phyloP scores from a whole-genome alignment of 2,113 vertebrate species.

The Rhipidura dahli region DNA sequence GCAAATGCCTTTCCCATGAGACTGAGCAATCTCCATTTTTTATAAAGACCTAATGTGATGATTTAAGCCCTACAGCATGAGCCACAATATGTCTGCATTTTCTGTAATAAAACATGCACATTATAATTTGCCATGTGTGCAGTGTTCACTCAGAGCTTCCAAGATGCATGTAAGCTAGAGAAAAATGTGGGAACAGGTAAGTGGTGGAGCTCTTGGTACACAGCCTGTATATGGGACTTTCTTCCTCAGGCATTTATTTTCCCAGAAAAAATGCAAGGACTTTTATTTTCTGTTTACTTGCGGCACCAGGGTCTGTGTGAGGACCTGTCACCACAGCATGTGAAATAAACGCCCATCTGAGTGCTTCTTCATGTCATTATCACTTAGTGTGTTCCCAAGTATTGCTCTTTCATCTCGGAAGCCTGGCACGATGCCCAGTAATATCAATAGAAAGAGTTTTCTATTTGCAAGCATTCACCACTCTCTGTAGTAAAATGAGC shows the following conservation, averaged over 20 bases:
- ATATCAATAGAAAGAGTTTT: background rate
- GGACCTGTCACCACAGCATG: background rate
- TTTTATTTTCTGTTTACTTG: background rate
- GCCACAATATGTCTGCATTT: constrained; percentile 16
- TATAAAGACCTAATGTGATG: constrained; percentile 39
- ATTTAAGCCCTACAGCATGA: constrained; percentile 42
- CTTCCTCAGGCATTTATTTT: background rate
- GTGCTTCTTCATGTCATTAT: background rate
- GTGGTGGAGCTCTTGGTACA: background rate
- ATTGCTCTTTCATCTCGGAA: background rate
- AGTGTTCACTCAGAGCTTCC: background rate
- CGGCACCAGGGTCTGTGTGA: background rate
- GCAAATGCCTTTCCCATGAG: constrained; percentile 44
- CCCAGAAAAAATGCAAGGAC: background rate
- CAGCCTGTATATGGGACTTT: background rate
- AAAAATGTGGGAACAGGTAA: background rate
- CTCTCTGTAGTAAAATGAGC: background rate
- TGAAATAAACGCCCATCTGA: background rate
- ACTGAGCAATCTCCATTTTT: background rate
- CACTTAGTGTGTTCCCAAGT: background rate
- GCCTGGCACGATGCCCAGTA: background rate
- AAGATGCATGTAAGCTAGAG: background rate
- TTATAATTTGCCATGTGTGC: background rate
- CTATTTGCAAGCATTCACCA: background rate
- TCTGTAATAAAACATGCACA: background rate